Base-by-base conservation (phyloP, 2,888 invertebrate species). In the Boloria euphrosyne region DNA sequence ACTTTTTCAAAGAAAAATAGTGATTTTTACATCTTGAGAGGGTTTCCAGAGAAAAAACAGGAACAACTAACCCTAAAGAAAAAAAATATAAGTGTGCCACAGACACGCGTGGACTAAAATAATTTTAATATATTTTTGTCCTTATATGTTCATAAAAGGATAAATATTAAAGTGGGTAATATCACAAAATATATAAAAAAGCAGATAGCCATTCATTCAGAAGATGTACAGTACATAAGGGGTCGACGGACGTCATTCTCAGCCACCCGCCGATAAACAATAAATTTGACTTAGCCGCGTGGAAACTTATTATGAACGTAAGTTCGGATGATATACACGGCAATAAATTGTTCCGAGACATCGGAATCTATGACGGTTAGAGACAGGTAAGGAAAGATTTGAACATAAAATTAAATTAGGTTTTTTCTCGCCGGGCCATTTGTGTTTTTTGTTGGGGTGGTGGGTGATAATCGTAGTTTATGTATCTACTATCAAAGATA, bases 251-350 rank as follows among this genome's bases (percentile, higher is more conserved):
- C 68, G 65, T 69, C 71, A 65, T 62, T 69, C 70, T 64, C 70
- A 70, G 66, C 75, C 77, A 73, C 74, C 69, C 67, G 69, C 74
- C 76, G 76, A 80, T 78, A 80, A 82, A 80, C 82, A 79, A 85
- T 85, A 84, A 85, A 84, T 85, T 81, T 76, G 78, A 83, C 81
- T 84, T 83, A 82, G 75, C 75, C 76, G 75, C 76, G 73, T 72
- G 75, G 78, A 80, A 82, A 82, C 79, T 84, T 83, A 84, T 83
- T 82, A 83, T 80, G 79, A 79, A 75, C 82, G 77, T 81, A 81
- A 81, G 80, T 82, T 81, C 76, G 76, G 80, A 85, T 87, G 87
- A 88, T 88, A 85, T 85, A 86, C 80, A 80, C 79, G 80, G 76
- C 82, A 78, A 86, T 89, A 87, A 88, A 87, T 87, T 79, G 74